Conservation (phyloP, 2,113 vertebrate genomes). For the Brachionichthys hirsutus region DNA sequence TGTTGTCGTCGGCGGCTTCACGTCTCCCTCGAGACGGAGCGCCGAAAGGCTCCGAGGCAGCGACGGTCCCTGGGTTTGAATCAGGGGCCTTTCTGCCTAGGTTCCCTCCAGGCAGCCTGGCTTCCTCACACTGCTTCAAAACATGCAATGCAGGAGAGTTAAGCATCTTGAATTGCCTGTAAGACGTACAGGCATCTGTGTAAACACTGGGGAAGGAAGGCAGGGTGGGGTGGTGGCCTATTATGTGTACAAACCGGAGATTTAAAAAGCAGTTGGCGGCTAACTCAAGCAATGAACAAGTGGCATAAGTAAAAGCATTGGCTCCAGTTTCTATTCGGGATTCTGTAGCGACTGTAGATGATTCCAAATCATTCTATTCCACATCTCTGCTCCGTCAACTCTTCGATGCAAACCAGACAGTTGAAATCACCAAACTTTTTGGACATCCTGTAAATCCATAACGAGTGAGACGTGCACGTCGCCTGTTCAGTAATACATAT, state of each 20-base stretch:
- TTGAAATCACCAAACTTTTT: constrained; percentile 42
- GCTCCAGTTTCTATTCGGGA: constrained; percentile 17
- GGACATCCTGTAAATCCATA: constrained; percentile 56
- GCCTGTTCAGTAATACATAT: constrained; percentile 47
- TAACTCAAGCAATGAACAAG: neutral
- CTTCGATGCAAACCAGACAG: constrained; percentile 54
- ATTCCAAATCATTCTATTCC: constrained; percentile 50
- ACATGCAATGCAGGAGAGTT: too few relatives aligned
- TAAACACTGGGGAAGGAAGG: too few relatives aligned
- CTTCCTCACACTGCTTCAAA: too few relatives aligned
- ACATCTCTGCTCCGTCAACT: constrained; percentile 37
- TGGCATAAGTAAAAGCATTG: constrained; percentile 5
- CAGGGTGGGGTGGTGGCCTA: too few relatives aligned
- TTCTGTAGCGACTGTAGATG: constrained; percentile 17
- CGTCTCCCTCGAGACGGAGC: constrained; percentile 24
- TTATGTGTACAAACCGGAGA: too few relatives aligned
- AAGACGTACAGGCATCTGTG: too few relatives aligned
- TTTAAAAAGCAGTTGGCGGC: too few relatives aligned
- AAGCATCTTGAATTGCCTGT: too few relatives aligned
- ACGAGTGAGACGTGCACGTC: constrained; percentile 41
- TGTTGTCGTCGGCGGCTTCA: constrained; percentile 60
- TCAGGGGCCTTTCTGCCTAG: too few relatives aligned
- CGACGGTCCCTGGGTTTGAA: neutral
- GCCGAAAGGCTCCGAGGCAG: constrained; percentile 27
- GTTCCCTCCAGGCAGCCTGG: too few relatives aligned